Percentiles rank a stretch among this genome's conserved stretches.
These are phyloP conservation scores for Psilopsiagon aurifrons DNA, from an alignment of 2,113 vertebrate species.

Conservation along the genomic window DNA sequence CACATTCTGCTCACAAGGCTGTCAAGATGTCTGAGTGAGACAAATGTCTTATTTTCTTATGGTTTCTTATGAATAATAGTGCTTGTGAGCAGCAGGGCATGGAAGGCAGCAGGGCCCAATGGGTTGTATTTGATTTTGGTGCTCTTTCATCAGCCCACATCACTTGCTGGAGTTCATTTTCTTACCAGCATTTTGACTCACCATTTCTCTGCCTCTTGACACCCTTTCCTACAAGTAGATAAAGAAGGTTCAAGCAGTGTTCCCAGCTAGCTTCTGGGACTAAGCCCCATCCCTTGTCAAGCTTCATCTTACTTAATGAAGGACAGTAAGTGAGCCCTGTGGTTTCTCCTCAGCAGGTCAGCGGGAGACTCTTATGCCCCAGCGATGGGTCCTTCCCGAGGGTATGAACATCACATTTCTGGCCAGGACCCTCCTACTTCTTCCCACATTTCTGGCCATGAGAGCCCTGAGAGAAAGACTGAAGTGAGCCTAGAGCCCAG, in stretches of 20 bases:
- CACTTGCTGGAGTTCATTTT: not conserved
- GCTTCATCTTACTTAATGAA: not conserved
- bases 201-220: not conserved
- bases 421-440: not conserved
- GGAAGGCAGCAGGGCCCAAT: not conserved
- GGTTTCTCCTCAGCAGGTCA: not conserved
- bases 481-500: not conserved
- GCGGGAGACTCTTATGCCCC: not conserved
- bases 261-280: not conserved
- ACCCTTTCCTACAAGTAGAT: not conserved
- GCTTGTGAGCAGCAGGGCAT: fast-evolving
- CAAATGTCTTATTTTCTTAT: not conserved
- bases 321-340: not conserved
- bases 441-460: not conserved
- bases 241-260: not conserved
- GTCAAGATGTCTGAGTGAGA: not conserved
- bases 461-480: not conserved
- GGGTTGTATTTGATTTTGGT: not conserved
- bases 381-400: not conserved
- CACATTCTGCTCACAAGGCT: not conserved
- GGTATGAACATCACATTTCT: not conserved
- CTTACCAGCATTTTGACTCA: not conserved
- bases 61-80: not conserved
- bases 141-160: not conserved
- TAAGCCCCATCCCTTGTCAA: not conserved